Evolutionary conservation across 2,113 vertebrate species (phyloP).

Genomic region (Gadus chalcogrammus): DNA sequence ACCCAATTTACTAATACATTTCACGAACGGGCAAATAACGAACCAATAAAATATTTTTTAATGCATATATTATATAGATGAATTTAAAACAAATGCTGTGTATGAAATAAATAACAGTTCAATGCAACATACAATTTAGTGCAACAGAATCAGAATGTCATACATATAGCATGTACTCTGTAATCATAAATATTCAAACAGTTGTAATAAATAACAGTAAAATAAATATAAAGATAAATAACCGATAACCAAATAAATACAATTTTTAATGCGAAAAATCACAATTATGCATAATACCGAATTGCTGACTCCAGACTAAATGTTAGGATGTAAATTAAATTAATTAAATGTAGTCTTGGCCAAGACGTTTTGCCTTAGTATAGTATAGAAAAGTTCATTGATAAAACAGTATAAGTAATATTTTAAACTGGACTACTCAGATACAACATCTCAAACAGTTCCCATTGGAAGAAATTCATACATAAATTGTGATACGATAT

Average conservation of each 20-base stretch:
- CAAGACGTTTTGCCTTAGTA: neutral
- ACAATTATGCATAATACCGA: neutral
- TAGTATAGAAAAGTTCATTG: neutral
- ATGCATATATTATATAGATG: slow-evolving; percentile 16
- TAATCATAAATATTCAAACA: slow-evolving; percentile 16
- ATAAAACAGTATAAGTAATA: neutral
- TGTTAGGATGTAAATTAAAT: neutral
- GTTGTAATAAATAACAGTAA: neutral
- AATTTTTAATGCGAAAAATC: neutral
- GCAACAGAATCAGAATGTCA: neutral
- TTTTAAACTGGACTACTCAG: neutral
- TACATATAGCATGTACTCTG: neutral
- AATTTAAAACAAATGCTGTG: slow-evolving; percentile 3
- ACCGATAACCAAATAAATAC: neutral
- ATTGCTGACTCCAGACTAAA: neutral
- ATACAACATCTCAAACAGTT: neutral
- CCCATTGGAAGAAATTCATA: neutral
- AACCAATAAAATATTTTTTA: slow-evolving; percentile 36
- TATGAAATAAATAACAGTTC: slow-evolving; percentile 38
- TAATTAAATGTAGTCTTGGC: neutral
- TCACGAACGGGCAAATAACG: slow-evolving; percentile 20
- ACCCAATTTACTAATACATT: too few relatives aligned
- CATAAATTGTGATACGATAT: neutral
- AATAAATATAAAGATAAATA: neutral
- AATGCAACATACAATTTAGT: slow-evolving; percentile 36